Percentiles rank a stretch among this genome's conserved stretches.
phyloP scores from a whole-genome alignment of 2,888 invertebrate species.

The Neoitamus cyanurus region DNA sequence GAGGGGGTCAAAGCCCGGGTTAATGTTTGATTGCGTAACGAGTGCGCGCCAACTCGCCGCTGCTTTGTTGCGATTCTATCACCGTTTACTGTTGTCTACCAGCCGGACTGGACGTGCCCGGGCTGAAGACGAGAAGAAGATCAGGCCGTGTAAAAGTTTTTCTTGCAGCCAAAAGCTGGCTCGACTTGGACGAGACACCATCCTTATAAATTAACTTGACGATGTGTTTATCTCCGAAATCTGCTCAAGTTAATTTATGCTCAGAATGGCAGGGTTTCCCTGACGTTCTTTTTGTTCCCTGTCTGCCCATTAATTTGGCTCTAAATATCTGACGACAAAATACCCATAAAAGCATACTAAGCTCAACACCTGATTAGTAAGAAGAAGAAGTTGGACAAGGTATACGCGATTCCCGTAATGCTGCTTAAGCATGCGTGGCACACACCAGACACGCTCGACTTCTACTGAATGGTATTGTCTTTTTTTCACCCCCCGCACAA shows the following conservation, averaged over 20 bases:
- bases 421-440: neutral
- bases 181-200: neutral
- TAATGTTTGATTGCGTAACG: slow-evolving; percentile 1
- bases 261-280: neutral
- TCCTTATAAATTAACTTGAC: neutral
- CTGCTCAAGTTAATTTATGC: neutral
- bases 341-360: neutral
- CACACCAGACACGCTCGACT: neutral
- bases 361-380: neutral
- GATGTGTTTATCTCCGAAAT: neutral
- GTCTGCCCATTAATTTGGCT: neutral
- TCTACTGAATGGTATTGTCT: neutral
- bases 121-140: neutral
- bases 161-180: neutral
- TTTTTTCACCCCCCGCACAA: neutral
- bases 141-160: neutral
- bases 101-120: neutral
- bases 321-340: neutral
- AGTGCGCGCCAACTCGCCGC: neutral
- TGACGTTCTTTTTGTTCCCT: neutral
- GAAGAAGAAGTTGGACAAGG: neutral
- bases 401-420: neutral
- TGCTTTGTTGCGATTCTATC: neutral
- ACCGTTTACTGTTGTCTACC: neutral
- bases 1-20: neutral